Evolutionary conservation across 1,140 invertebrate genomes (phyloP).

Genomic region (Pemphigus obesinymphae): DNA sequence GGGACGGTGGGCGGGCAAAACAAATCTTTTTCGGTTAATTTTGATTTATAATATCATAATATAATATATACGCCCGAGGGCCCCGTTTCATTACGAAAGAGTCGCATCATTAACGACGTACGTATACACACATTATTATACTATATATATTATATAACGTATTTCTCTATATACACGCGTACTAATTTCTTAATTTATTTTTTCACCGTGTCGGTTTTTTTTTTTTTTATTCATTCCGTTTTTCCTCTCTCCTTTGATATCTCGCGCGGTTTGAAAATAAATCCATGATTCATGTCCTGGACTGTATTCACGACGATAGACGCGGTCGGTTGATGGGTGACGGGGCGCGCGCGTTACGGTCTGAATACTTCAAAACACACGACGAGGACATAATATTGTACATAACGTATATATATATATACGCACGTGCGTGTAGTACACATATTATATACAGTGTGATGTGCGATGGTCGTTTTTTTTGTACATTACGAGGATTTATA

Average conservation of each 20-base stretch:
- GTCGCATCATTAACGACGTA: conserved; percentile 2
- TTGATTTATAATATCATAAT: too few species aligned
- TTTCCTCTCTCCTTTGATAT: not conserved
- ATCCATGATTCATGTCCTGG: not conserved
- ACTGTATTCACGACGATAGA: not conserved
- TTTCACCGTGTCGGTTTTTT: not conserved
- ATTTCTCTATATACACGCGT: not conserved
- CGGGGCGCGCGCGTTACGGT: conserved; percentile 7
- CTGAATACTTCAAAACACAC: not conserved
- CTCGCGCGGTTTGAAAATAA: conserved; percentile 26
- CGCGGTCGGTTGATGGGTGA: not conserved
- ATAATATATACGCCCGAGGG: not conserved
- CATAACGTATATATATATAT: not conserved
- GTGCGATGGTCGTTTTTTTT: not conserved
- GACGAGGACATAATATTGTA: too few species aligned
- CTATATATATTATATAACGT: not conserved
- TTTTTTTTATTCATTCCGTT: not conserved
- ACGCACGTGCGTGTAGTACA: too few species aligned
- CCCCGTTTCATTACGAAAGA: conserved; percentile 29
- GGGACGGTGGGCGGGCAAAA: not conserved
- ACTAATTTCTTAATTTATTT: not conserved
- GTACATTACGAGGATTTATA: not conserved
- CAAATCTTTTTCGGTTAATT: conserved; percentile 40
- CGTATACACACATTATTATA: not conserved
- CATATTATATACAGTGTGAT: too few species aligned